Evolutionary conservation across 1,140 invertebrate species (phyloP).

Genomic region (Ericerus pela): DNA sequence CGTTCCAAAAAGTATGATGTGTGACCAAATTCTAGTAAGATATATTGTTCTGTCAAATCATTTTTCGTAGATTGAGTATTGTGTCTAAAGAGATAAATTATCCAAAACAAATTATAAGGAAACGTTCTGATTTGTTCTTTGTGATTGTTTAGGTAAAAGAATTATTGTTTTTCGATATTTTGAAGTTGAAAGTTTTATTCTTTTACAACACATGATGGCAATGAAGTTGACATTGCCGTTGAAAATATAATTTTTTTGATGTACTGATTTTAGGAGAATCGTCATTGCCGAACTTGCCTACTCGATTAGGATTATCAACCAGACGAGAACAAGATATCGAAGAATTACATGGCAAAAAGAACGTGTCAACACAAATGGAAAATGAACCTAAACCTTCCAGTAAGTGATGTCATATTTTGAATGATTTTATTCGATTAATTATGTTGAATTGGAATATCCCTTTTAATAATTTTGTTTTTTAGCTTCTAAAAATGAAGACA

Average conservation of each 20-base stretch:
- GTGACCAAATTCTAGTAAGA: too few relatives aligned
- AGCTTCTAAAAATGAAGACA: not conserved
- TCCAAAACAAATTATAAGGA: too few relatives aligned
- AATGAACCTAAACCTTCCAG: not conserved
- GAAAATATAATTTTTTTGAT: not conserved
- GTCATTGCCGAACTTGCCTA: not conserved
- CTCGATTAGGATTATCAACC: not conserved
- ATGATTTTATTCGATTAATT: not conserved
- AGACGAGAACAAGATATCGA: slow-evolving; percentile 5
- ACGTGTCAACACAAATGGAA: not conserved
- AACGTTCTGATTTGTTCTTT: too few relatives aligned
- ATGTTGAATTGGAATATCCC: too few relatives aligned
- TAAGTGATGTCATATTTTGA: not conserved
- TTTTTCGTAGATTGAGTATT: too few relatives aligned
- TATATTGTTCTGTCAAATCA: too few relatives aligned
- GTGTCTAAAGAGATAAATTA: too few relatives aligned
- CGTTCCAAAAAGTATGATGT: too few relatives aligned
- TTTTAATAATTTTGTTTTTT: not conserved
- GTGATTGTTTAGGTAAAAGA: too few relatives aligned
- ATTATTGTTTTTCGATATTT: not conserved
- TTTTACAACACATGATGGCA: not conserved
- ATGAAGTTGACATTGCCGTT: not conserved
- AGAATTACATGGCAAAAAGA: not conserved
- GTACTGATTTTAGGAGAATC: too few relatives aligned
- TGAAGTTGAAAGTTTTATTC: not conserved